These are phyloP conservation scores for Slavum lentiscoides DNA, from an alignment of 2,888 invertebrate species.

Conservation along the genomic window DNA sequence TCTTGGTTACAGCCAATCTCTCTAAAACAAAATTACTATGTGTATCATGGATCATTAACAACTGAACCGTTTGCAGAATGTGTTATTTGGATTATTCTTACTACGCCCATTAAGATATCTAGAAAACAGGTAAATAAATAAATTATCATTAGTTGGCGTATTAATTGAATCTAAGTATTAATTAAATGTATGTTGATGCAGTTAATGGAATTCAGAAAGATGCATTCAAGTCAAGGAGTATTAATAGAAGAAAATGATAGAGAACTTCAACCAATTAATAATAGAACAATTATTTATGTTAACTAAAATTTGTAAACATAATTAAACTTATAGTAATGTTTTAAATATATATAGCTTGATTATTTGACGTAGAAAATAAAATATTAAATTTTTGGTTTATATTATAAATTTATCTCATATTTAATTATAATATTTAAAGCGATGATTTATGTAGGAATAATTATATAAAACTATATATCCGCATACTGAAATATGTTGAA, in stretches of 20 bases:
- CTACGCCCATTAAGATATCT: conserved; percentile 52
- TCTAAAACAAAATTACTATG: conserved; percentile 50
- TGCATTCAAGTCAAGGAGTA: conserved; percentile 19
- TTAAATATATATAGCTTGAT: no score
- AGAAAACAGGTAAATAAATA: conserved; percentile 39
- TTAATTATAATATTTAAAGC: no score
- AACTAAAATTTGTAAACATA: neutral
- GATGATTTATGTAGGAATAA: no score
- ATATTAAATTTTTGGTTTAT: no score
- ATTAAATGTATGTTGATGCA: conserved; percentile 11
- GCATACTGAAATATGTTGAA: no score
- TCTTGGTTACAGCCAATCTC: conserved; percentile 39
- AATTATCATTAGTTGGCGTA: neutral
- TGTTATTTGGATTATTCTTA: conserved; percentile 55
- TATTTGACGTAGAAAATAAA: no score
- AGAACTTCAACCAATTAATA: conserved; percentile 38
- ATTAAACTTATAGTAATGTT: neutral
- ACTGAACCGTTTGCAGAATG: conserved; percentile 54
- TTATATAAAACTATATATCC: no score
- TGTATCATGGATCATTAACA: conserved; percentile 55
- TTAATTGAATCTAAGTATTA: neutral
- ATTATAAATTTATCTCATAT: no score
- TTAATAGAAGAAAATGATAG: conserved; percentile 31
- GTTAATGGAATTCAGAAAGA: conserved; percentile 46
- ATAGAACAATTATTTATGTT: conserved; percentile 28